Base-by-base conservation (phyloP, 2,888 invertebrate genomes). In the Ichneumoninae sp. region DNA sequence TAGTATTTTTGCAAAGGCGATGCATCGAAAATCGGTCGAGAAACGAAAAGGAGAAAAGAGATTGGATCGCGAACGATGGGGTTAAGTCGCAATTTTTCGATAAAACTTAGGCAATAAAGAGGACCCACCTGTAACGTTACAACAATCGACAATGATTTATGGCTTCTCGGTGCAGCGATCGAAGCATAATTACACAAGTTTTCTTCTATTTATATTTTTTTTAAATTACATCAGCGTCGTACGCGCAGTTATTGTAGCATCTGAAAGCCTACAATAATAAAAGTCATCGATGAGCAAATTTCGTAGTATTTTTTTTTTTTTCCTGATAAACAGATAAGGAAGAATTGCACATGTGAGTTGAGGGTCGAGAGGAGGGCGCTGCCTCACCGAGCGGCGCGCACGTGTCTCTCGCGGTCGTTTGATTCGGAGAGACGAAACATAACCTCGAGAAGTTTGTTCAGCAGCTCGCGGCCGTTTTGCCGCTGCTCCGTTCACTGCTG, bases 291-390 rank as follows among this genome's bases (percentile, higher is more conserved):
- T 30, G 62, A 62, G 62, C 16, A 62, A 60, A 16, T 62, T 16
- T 1, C 30, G 1, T 6, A 33, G 62, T 33, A 8, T 16, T 62
- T 3, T 60, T 62, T 62, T 62, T 62, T 26, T 30, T 60, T 7
- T 3, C 30, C 30, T 8, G 33, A 62, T 62, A 62, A 62, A 33
- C 30, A 62, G 62, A 33, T 62, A 16, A 30, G 7, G n/a, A 26
- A 26, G 62, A 62, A 33, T 62, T 7, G 33, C 62, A 62, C 62
- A 33, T 62, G 62, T 33, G 62, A 33, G 62, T n/a, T 62, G 62
- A 13, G 26, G 30, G 6, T 33, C 6, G 62, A 33, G 33, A 33
- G 7, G 62, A 62, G 33, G 62, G 62, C 62, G 62, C 62, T 62
- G 62, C 33, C 6, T 3, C 30, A 62, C 33, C 7, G 30, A 30